These are phyloP conservation scores for Gobius niger DNA, from an alignment of 2,113 vertebrate genomes.

Conservation along the genomic window DNA sequence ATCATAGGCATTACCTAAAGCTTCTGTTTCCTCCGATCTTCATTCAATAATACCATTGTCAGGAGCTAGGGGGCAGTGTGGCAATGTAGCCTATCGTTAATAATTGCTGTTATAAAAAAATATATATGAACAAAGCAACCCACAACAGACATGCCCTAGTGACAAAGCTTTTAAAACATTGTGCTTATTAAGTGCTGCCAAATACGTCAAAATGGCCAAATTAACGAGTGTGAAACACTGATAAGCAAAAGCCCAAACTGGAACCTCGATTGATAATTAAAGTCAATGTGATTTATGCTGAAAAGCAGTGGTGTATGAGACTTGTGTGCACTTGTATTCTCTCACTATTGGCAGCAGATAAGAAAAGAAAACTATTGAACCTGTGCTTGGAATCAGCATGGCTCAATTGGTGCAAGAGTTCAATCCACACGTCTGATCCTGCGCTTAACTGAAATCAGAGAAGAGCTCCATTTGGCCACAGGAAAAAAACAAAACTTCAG, in stretches of 20 bases:
- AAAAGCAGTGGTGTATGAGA: background rate
- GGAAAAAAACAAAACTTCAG: background rate
- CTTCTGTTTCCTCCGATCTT: background rate
- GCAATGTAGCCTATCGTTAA: conserved; percentile 23
- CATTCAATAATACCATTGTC: conserved; percentile 29
- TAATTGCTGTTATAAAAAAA: conserved; percentile 32
- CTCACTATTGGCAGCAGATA: background rate
- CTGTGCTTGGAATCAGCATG: background rate
- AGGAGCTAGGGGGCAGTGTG: conserved; percentile 55
- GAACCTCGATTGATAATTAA: conserved; percentile 13
- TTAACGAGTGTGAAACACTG: conserved; percentile 4
- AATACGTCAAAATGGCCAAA: conserved; percentile 2
- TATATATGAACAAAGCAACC: conserved; percentile 21
- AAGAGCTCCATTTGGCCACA: background rate
- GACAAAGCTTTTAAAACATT: conserved; percentile 28
- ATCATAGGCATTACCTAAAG: background rate
- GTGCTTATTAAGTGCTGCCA: background rate
- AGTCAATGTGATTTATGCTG: conserved; percentile 2
- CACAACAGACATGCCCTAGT: conserved; percentile 10
- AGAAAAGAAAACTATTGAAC: background rate
- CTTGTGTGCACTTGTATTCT: background rate
- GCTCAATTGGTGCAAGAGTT: conserved; percentile 5
- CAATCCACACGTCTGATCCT: conserved; percentile 1
- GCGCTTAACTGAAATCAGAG: background rate
- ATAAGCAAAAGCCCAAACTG: conserved; percentile 9